Evolutionary conservation across 2,888 invertebrate genomes (phyloP).

Genomic region (Eristalis intricaria): DNA sequence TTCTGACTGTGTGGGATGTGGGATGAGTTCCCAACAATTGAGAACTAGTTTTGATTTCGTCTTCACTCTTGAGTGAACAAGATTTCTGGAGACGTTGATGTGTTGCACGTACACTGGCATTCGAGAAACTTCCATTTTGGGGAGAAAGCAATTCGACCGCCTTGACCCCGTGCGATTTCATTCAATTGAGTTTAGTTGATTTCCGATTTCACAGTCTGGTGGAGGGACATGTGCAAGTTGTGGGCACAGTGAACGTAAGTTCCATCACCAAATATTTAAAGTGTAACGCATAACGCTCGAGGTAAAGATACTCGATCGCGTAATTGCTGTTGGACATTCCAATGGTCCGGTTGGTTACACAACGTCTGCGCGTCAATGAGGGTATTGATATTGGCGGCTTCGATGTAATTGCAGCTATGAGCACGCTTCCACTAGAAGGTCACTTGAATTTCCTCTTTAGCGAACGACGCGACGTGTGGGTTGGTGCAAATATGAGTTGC

Average conservation of each 20-base stretch:
- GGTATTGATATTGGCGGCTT: not conserved
- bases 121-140: not conserved
- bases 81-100: not conserved
- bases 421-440: not conserved
- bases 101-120: not conserved
- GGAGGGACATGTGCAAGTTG: not conserved
- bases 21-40: not conserved
- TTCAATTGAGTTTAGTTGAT: not conserved
- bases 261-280: not conserved
- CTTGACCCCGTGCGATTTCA: not conserved
- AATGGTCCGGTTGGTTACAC: not conserved
- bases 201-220: not conserved
- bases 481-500: not conserved
- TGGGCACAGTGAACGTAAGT: not conserved
- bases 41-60: not conserved
- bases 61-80: not conserved
- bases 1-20: not conserved
- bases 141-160: not conserved
- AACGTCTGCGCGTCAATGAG: not conserved
- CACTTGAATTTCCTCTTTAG: not conserved
- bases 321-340: not conserved
- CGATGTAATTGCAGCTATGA: not conserved
- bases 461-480: not conserved
- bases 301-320: not conserved
- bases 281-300: not conserved